Evolutionary conservation across 2,797 vertebrate species (phyloP), one percentile per base, ranked within the genome.

Genomic region (Ispidina picta): DNA sequence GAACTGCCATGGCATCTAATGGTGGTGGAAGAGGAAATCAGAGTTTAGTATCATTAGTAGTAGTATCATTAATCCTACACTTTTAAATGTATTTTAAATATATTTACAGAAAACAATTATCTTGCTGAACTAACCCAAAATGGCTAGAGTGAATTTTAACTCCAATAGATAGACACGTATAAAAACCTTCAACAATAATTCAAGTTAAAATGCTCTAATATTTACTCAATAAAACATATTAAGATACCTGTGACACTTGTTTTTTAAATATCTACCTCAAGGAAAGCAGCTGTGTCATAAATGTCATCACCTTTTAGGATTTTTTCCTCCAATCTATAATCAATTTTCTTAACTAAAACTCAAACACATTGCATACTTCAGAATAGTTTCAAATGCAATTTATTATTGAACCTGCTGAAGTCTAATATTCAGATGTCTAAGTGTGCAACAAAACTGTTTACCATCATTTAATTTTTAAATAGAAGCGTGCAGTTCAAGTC

Each of bases 1-100:
- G 58, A 8, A 77, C 95, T 49, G 93, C 84, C 5, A 98, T 11
- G 51, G 98, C 99, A 64, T 98, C 99, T 99, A 96, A 74, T 48
- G 2, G 58, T 13, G 58, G 83, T 15, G 6, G 33, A 74, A 86
- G 72, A 60, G 12, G 29, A 88, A 81, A 59, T 18, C 33, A 68
- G 26, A 68, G 22, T 43, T 52, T 26, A 46, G 25, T 69, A 70
- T 56, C 41, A 86, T 66, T 37, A 37, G 13, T 37, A 37, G 37
- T 37, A 26, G 12, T 69, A 70, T 60, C 41, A 86, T 66, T 71
- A 83, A 81, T 21, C 9, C 13, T 23, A 68, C 5, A 10, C 19
- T 70, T 81, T 51, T 19, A 81, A 69, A 87, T 37, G 63, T 6
- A 48, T 70, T 81, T 54, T 17, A 78, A 69, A 87, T 37, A 65